Evolutionary conservation across 2,113 vertebrate genomes (phyloP).

Genomic region (Anolis sagrei): DNA sequence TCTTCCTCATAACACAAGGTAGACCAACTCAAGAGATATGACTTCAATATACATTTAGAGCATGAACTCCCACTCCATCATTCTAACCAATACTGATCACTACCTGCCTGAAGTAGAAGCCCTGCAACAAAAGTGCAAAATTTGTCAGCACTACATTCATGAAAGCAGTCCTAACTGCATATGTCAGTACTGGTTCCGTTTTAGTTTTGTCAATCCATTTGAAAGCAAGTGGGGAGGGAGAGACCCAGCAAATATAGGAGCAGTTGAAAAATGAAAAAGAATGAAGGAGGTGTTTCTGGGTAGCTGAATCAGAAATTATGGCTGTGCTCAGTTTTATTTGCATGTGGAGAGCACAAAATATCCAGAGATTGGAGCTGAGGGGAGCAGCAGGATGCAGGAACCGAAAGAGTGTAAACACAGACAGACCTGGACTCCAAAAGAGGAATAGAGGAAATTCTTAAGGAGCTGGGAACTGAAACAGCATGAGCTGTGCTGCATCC

Average conservation of each 20-base stretch:
- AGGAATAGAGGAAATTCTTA: not conserved
- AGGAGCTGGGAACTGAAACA: conserved; percentile 25
- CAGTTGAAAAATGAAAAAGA: not conserved
- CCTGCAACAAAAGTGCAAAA: too few species aligned
- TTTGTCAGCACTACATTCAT: too few species aligned
- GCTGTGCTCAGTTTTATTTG: not conserved
- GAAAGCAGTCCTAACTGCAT: not conserved
- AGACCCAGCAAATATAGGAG: not conserved
- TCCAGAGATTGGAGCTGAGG: not conserved
- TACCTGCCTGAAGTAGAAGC: too few species aligned
- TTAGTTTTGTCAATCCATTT: not conserved
- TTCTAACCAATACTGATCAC: too few species aligned
- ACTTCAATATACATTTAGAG: too few species aligned
- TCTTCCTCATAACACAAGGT: too few species aligned
- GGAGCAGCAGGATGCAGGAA: conserved; percentile 25
- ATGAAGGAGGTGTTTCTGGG: not conserved
- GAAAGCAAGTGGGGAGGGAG: not conserved
- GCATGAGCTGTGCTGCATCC: conserved; percentile 16
- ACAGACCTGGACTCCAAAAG: conserved; percentile 22
- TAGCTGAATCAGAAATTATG: not conserved
- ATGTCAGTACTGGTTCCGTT: not conserved
- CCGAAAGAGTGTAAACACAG: conserved; percentile 16
- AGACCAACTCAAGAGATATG: too few species aligned
- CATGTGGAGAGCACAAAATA: not conserved
- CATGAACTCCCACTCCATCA: too few species aligned